Evolutionary conservation across 2,888 invertebrate species (phyloP), one percentile per base, ranked within the genome.

Genomic region (Ceriagrion tenellum): DNA sequence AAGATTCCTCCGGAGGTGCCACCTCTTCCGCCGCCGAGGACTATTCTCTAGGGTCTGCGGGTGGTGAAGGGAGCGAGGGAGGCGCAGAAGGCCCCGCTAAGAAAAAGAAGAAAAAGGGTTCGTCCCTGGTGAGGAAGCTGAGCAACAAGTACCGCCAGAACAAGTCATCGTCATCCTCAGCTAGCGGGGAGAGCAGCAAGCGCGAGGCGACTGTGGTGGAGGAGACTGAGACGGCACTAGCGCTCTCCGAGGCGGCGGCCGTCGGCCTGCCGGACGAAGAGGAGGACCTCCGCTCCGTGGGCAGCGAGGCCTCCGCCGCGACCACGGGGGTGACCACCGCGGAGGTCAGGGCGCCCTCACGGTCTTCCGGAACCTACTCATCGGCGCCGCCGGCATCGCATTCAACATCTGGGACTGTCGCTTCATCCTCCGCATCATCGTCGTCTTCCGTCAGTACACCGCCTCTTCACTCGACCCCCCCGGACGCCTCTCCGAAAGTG

Each of bases 101-200:
- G 88, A 81, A 91, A 26, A 95, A 95, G 69, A 88, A 95, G 40
- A 96, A 95, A 59, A 96, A 95, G 56, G 95, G 95, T 16, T 95
- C 95, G 0, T 95, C 95, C 8, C 95, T 96, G n/a, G 95, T 96
- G n/a, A 95, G 96, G 40, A 95, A 95, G 91, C 95, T 96, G n/a
- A 96, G 96, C 95, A 95, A 95, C 88, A 95, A 95, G 90, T 91
- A 91, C 63, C 95, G 95, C 55, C 55, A 69, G 30, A 91, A 47
- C 47, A 95, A 91, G 74, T 47, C 55, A 18, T 93, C 93, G 0
- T 47, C 93, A 0, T 40, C 93, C 23, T 81, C 81, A 4, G 81
- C 30, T 13, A 35, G 81, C 10, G 35, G 81, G 0, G 93, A 93
- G 55, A 35, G 35, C 55, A 59, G 35, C 40, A 91, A 91, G 35